A percentile compares a stretch with the other conserved stretches of the same genome.
These are phyloP conservation scores for Saccopteryx bilineata DNA, from an alignment of 2,113 vertebrate species.

Conservation along the genomic window DNA sequence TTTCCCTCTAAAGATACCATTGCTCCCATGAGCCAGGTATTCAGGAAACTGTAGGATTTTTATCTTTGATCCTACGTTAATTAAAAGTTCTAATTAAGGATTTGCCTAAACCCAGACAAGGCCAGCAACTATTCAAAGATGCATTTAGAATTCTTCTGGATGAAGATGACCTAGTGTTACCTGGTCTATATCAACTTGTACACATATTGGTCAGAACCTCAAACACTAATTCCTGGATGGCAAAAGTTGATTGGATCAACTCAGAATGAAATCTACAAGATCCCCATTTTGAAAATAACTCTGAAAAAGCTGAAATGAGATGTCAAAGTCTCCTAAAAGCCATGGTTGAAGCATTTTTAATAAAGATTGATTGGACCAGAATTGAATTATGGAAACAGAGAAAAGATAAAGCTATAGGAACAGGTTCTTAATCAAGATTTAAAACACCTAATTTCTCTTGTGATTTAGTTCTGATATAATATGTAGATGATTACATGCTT, in stretches of 20 bases:
- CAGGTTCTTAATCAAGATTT: background rate
- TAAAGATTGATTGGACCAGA: background rate
- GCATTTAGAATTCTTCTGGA: background rate
- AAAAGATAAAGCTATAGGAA: background rate
- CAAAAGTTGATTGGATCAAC: background rate
- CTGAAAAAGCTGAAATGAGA: background rate
- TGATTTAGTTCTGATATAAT: background rate
- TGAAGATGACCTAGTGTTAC: background rate
- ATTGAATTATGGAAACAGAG: conserved; percentile 2
- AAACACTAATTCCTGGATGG: background rate
- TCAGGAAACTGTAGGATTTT: background rate
- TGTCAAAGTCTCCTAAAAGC: background rate
- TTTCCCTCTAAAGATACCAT: background rate
- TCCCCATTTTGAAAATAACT: background rate
- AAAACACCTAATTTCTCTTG: background rate
- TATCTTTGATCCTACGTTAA: background rate
- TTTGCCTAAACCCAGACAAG: conserved; percentile 21
- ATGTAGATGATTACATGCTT: background rate
- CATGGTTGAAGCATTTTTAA: background rate
- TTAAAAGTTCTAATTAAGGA: background rate
- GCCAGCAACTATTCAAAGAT: background rate
- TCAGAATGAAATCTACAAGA: background rate
- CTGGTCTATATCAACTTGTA: background rate
- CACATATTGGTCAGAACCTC: background rate
- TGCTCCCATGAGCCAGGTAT: background rate